Evolutionary conservation across 2,113 vertebrate species (phyloP).

Genomic region (Noturus placidus): DNA sequence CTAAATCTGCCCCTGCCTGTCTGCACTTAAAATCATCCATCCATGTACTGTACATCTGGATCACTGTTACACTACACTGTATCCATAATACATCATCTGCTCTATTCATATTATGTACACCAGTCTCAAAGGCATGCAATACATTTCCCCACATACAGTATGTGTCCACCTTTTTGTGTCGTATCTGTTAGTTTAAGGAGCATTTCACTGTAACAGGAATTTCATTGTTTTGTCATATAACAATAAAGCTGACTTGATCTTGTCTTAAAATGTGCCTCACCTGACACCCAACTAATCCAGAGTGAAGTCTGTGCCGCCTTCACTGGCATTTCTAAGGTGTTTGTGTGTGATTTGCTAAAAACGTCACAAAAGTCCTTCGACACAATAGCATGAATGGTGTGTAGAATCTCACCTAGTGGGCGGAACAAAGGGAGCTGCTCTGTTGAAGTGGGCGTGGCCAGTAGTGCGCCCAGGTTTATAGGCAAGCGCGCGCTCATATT

Average conservation of each 20-base stretch:
- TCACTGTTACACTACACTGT: not conserved
- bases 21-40: not conserved
- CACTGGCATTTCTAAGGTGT: not conserved
- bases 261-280: not conserved
- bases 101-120: not conserved
- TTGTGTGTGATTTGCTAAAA: not conserved
- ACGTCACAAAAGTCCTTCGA: not conserved
- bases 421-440: not conserved
- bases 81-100: not conserved
- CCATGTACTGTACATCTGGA: not conserved
- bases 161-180: no score
- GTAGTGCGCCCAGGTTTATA: not conserved
- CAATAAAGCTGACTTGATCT: not conserved
- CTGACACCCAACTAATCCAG: not conserved
- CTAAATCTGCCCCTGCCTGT: no score
- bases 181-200: not conserved
- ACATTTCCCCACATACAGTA: no score
- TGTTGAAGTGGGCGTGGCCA: slow-evolving; percentile 6
- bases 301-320: not conserved
- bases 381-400: slow-evolving; percentile 8
- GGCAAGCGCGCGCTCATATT: not conserved
- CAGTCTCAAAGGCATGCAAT: not conserved
- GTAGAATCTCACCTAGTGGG: not conserved
- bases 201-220: not conserved
- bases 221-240: not conserved